These are phyloP conservation scores for Plagodis pulveraria DNA, from an alignment of 2,888 invertebrate species.

Conservation along the genomic window DNA sequence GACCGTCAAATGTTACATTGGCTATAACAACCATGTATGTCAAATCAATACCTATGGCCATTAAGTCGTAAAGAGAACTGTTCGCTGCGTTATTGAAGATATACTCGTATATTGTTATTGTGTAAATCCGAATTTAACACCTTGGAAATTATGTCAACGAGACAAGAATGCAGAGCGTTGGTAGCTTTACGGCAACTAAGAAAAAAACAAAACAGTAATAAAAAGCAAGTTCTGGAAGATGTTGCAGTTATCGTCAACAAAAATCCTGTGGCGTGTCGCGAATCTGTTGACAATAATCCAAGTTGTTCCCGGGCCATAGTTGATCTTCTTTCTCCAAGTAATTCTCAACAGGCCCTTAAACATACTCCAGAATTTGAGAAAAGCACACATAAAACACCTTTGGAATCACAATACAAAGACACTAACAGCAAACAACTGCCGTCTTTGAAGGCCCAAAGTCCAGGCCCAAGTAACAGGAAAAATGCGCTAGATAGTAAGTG, in stretches of 20 bases:
- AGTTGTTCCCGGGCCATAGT: conserved; percentile 37
- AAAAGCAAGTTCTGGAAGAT: conserved; percentile 42
- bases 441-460: neutral
- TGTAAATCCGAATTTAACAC: too few species aligned
- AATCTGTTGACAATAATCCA: conserved; percentile 39
- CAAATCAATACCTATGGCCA: too few species aligned
- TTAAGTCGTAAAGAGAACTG: too few species aligned
- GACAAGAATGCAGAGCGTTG: conserved; percentile 90
- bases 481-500: conserved; percentile 57
- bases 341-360: conserved; percentile 11
- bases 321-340: conserved; percentile 28
- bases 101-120: too few species aligned
- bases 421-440: too few species aligned
- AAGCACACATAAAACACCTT: conserved; percentile 32
- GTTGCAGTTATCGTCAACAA: conserved; percentile 45
- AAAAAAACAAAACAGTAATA: conserved; percentile 61
- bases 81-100: too few species aligned
- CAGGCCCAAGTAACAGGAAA: conserved; percentile 15
- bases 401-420: conserved; percentile 8
- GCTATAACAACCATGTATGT: too few species aligned
- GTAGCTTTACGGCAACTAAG: conserved; percentile 87
- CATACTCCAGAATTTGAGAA: conserved; percentile 31
- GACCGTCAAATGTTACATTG: too few species aligned
- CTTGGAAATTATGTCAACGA: conserved; percentile 80
- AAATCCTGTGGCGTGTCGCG: conserved; percentile 43